Percentiles rank a stretch among this genome's conserved stretches.
Conservation (phyloP, 2,113 vertebrate genomes). For the Marcusenius ussheri region DNA sequence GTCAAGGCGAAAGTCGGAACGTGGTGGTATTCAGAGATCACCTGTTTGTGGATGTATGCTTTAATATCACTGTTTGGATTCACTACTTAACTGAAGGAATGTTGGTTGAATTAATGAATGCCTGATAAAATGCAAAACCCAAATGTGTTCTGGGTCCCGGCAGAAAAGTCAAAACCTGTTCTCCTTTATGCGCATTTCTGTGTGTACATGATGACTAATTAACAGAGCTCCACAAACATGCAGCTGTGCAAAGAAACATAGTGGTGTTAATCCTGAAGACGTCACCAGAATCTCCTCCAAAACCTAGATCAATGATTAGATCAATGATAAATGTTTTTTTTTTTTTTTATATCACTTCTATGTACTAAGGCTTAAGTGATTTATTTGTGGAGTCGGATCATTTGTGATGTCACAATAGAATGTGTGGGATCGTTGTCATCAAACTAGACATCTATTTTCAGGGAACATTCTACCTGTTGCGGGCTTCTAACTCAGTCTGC, state of each 20-base stretch:
- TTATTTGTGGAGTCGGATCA: not conserved
- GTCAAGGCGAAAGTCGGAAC: not conserved
- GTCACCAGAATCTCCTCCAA: not conserved
- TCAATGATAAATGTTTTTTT: not conserved
- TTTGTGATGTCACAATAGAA: not conserved
- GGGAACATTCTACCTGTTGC: not conserved
- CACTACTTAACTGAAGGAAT: not conserved
- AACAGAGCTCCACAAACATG: not conserved
- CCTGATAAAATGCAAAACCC: not conserved
- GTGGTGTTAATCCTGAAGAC: not conserved
- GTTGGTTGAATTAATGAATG: not conserved
- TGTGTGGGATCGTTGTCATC: not conserved
- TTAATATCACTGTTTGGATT: not conserved
- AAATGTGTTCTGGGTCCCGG: not conserved
- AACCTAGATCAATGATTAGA: not conserved
- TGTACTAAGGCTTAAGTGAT: not conserved
- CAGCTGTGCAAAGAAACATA: not conserved
- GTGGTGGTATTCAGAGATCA: not conserved
- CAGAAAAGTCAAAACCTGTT: not conserved
- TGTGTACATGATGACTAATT: not conserved
- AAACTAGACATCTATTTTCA: not conserved
- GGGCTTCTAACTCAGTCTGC: not conserved
- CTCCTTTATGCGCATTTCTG: not conserved
- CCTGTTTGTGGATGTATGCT: not conserved
- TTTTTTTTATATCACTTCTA: not conserved